Evolutionary conservation across 2,797 vertebrate species (phyloP).

Genomic region (Anguilla anguilla): DNA sequence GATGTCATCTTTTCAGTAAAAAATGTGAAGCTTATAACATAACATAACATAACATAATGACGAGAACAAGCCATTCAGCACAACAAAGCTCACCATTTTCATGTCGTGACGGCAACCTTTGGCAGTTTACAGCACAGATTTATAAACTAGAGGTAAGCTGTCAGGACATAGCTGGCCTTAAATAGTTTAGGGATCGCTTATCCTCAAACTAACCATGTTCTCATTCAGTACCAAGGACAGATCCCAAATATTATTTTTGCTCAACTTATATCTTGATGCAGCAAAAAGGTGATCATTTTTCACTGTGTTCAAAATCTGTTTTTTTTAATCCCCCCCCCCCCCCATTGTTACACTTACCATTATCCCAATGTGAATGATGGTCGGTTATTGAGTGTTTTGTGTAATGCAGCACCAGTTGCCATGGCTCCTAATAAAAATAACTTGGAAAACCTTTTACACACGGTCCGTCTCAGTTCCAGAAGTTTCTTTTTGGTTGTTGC

Average conservation of each 20-base stretch:
- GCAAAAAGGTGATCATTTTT: neutral
- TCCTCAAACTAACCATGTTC: constrained; percentile 30
- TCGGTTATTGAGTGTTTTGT: neutral
- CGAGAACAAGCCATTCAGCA: no score
- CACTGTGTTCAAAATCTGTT: neutral
- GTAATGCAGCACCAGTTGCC: neutral
- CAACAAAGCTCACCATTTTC: no score
- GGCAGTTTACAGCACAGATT: no score
- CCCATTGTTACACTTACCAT: neutral
- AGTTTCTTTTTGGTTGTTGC: neutral
- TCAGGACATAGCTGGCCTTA: neutral
- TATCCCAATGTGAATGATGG: neutral
- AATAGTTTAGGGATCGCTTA: neutral
- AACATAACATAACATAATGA: no score
- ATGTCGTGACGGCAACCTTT: neutral
- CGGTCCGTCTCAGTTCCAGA: neutral
- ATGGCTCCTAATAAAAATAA: neutral
- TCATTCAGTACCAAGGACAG: constrained; percentile 70
- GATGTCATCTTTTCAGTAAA: neutral
- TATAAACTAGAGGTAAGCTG: neutral
- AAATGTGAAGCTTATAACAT: neutral
- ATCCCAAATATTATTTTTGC: constrained; percentile 31
- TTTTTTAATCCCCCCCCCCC: neutral
- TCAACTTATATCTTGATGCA: neutral
- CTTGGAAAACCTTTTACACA: neutral